A percentile compares a stretch with the other conserved stretches of the same genome.
phyloP scores from a whole-genome alignment of 1,140 invertebrate species.

The Drosophila eugracilis region DNA sequence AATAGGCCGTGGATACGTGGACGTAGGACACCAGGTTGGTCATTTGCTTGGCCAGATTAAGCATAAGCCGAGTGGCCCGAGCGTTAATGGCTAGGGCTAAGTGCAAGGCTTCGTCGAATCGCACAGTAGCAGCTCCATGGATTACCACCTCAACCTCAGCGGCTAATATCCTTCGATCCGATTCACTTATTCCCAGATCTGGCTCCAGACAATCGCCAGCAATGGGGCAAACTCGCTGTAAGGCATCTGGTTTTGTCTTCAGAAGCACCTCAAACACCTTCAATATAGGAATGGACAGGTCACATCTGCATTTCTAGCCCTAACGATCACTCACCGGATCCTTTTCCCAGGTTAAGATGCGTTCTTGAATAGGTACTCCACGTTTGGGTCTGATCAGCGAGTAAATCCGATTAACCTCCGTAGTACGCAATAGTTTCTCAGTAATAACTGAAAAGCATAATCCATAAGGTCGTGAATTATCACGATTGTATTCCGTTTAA shows the following conservation, averaged over 20 bases:
- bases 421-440: slow-evolving; percentile 92
- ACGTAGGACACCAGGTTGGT: slow-evolving; percentile 88
- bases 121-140: slow-evolving; percentile 93
- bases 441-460: slow-evolving; percentile 86
- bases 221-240: slow-evolving; percentile 79
- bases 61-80: slow-evolving; percentile 86
- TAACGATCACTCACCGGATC: slow-evolving; percentile 64
- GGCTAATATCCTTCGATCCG: slow-evolving; percentile 84
- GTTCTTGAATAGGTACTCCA: slow-evolving; percentile 88
- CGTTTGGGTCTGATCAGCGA: slow-evolving; percentile 91
- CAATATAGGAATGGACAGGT: background rate
- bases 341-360: slow-evolving; percentile 88
- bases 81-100: slow-evolving; percentile 87
- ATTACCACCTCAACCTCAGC: slow-evolving; percentile 89
- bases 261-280: slow-evolving; percentile 42
- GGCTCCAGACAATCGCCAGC: slow-evolving; percentile 86
- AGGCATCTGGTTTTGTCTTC: slow-evolving; percentile 5
- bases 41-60: slow-evolving; percentile 88
- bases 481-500: background rate
- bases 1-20: slow-evolving; percentile 91
- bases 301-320: background rate
- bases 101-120: slow-evolving; percentile 92
- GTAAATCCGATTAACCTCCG: slow-evolving; percentile 89
- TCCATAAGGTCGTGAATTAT: background rate
- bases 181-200: slow-evolving; percentile 88